phyloP scores from a whole-genome alignment of 2,113 vertebrate genomes.

The Hippocampus abdominalis region DNA sequence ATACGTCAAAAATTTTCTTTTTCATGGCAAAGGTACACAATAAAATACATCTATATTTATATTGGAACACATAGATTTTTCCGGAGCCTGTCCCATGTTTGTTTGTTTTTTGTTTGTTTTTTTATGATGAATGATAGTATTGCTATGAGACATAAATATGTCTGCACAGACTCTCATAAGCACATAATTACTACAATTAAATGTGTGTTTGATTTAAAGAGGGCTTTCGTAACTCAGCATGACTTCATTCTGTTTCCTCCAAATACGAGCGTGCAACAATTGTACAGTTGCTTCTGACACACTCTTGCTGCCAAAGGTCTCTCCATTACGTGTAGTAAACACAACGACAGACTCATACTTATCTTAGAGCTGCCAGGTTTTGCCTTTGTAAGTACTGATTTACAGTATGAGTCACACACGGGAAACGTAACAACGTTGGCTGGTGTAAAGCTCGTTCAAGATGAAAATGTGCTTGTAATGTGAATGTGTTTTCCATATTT shows the following conservation, averaged over 20 bases:
- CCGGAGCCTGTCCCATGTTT: too few relatives aligned
- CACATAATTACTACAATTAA: background rate
- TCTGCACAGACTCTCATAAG: too few relatives aligned
- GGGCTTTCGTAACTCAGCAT: slow-evolving; percentile 11
- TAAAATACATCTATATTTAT: too few relatives aligned
- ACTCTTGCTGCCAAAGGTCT: slow-evolving; percentile 44
- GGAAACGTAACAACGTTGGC: slow-evolving; percentile 27
- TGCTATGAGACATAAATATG: too few relatives aligned
- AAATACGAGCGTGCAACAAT: slow-evolving; percentile 6
- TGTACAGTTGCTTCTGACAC: slow-evolving; percentile 33
- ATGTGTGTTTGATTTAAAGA: background rate
- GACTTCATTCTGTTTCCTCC: slow-evolving; percentile 17
- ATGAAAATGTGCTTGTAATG: slow-evolving; percentile 17
- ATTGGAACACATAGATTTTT: too few relatives aligned
- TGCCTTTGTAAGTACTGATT: slow-evolving; percentile 43
- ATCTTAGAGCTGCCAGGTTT: slow-evolving; percentile 51
- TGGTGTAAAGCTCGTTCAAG: slow-evolving; percentile 33
- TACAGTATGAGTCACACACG: slow-evolving; percentile 49
- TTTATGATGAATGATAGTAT: too few relatives aligned
- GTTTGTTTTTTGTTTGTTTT: too few relatives aligned
- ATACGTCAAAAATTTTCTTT: too few relatives aligned
- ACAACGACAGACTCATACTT: slow-evolving; percentile 37
- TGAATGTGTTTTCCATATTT: background rate
- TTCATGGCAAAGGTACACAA: too few relatives aligned
- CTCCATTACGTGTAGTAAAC: slow-evolving; percentile 33